Evolutionary conservation across 1,140 invertebrate species (phyloP), one percentile per base, ranked within the genome.

Genomic region (Brachionus sp.): DNA sequence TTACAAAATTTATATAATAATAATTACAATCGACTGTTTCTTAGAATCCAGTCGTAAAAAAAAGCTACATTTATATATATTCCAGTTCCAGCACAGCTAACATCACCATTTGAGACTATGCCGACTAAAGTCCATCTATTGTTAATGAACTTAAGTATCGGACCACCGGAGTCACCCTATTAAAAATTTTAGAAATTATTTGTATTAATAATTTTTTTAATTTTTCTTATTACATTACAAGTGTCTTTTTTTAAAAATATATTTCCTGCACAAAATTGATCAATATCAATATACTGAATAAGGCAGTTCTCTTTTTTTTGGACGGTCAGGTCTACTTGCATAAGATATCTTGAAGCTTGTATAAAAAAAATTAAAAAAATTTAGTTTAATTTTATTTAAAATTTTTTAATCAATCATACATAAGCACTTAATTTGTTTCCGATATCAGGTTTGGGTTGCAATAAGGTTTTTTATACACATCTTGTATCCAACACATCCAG

Each of bases 211-310:
- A n/a, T n/a, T n/a, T n/a, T n/a, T n/a, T n/a, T n/a, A n/a, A n/a
- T n/a, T n/a, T 3, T 39, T n/a, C 13, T 23, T 37, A 12, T 66
- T 57, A 80, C 77, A 57, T 80, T 80, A 44, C 77, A 80, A 19
- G 77, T 80, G 25, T 80, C 77, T 80, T 66, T 80, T 62, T 66
- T 66, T 57, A 25, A 35, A 57, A 39, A 62, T n/a, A 57, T 57
- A 62, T 80, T 66, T 25, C 77, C 77, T 57, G 77, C 77, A 23
- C 77, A 80, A 66, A 80, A 80, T 42, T 80, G 77, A 62, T 80
- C 77, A 23, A 37, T 16, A 37, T 80, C 50, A 10, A 80, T 29
- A 16, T 57, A 80, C 16, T 80, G 77, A 80, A 80, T 80, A n/a
- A 80, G 39, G 39, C 77, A 80, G 42, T 80, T 80, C 25, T 80